Evolutionary conservation across 2,797 vertebrate genomes (phyloP), one percentile per base, ranked within the genome.

Genomic region (Melopsittacus undulatus): DNA sequence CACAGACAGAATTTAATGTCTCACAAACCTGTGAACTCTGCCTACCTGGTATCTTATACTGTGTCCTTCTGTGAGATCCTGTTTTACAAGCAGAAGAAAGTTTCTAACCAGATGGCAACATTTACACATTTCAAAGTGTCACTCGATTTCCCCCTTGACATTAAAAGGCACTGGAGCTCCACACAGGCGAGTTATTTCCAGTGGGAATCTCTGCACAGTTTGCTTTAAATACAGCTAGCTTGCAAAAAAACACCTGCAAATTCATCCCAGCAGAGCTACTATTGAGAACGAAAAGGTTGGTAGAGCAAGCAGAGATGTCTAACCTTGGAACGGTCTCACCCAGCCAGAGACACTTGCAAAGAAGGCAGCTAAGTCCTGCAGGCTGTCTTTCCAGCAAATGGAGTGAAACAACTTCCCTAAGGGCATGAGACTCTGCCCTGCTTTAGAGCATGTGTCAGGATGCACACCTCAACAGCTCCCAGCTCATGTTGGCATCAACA

Each of bases 401-500:
- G 48, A 54, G 56, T 57, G 21, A 45, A 88, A 30, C 6, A 57
- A 45, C 15, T 6, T n/a, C 21, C 62, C 42, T 9, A 30, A 46
- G 20, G n/a, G 19, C 1, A 2, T 1, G 3, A 29, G 34, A 48
- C 43, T 19, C 80, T 43, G 52, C 46, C 46, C 38, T 42, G 43
- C 34, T 23, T 36, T 26, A 20, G 29, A 49, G 13, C 1, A 0
- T 7, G 20, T 30, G 40, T 10, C 19, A 43, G 52, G 36, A 75
- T 1, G 1, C 52, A 13, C 36, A 8, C 1, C 16, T 4, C 45
- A 10, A 13, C 1, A 4, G 36, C 40, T 84, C 49, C 62, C 5
- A 7, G 11, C 32, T 72, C 0, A 0, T 1, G 2, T 2, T 32
- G 77, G 51, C 57, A 59, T 30, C 0, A 0, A 15, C 21, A 27